Evolutionary conservation across 2,888 invertebrate genomes (phyloP).

Genomic region (Megaustenia siamemsis): DNA sequence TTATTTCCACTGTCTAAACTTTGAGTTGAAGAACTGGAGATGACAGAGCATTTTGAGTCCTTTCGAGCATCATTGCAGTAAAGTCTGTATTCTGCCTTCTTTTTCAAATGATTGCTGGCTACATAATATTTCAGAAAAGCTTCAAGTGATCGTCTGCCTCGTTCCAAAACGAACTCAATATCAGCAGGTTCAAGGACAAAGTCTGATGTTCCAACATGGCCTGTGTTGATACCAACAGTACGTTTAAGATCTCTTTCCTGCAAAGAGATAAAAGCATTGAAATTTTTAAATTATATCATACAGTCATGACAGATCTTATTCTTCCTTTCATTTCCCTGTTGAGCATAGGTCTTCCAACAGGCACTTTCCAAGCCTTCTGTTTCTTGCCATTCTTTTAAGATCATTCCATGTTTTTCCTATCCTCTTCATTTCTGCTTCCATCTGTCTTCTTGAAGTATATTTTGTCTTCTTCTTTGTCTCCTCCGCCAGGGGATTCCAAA

Average conservation of each 20-base stretch:
- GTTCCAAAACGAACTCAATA: constrained; percentile 73
- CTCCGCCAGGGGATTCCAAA: no score
- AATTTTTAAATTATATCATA: no score
- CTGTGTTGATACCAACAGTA: constrained; percentile 79
- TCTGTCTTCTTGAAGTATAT: no score
- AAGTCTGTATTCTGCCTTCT: constrained; percentile 48
- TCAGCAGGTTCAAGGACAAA: constrained; percentile 75
- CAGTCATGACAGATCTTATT: no score
- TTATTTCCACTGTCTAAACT: constrained; percentile 27
- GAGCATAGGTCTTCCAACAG: no score
- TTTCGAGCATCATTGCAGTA: constrained; percentile 15
- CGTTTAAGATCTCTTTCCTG: constrained; percentile 73
- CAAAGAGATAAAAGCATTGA: constrained; percentile 23
- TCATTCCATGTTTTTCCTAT: no score
- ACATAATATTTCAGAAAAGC: constrained; percentile 72
- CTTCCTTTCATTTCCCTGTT: no score
- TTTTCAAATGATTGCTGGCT: constrained; percentile 57
- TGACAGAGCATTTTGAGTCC: constrained; percentile 40
- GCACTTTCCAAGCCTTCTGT: no score
- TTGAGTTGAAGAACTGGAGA: constrained; percentile 23
- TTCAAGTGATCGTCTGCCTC: constrained; percentile 73
- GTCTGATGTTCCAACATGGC: constrained; percentile 78
- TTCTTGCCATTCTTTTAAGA: no score
- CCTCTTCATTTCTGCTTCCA: no score
- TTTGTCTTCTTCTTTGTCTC: no score